Conservation (phyloP, 2,113 vertebrate species). For the Albula goreensis region DNA sequence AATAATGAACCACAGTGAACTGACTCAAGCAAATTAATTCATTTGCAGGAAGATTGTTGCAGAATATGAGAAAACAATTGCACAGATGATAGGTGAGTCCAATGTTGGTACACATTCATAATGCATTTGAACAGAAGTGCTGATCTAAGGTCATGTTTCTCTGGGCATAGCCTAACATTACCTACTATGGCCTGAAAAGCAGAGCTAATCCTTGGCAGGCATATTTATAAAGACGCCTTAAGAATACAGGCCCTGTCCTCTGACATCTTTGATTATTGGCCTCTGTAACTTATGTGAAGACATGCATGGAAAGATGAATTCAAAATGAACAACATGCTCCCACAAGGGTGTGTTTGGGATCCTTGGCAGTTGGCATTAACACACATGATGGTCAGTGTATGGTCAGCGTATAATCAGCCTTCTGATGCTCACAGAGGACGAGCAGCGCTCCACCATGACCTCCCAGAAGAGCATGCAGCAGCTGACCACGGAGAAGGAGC, state of each 20-base stretch:
- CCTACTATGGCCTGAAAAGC: no score
- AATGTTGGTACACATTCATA: background rate
- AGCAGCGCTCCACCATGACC: constrained; percentile 83
- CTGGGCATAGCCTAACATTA: no score
- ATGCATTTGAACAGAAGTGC: background rate
- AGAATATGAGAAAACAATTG: constrained; percentile 96
- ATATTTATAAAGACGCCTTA: no score
- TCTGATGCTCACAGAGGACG: constrained; percentile 77
- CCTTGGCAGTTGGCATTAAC: background rate
- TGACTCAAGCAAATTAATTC: constrained; percentile 13
- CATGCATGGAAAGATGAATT: background rate
- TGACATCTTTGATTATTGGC: background rate
- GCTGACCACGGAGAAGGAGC: constrained; percentile 86
- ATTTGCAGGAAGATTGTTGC: constrained; percentile 87
- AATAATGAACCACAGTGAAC: background rate
- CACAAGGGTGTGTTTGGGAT: background rate
- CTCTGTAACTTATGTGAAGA: background rate
- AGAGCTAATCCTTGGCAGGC: no score
- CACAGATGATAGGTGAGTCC: constrained; percentile 94
- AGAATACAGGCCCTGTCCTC: background rate
- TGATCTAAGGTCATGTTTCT: no score
- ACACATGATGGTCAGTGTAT: background rate
- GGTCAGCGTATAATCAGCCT: background rate
- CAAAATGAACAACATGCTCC: background rate
- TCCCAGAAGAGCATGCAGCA: constrained; percentile 86